phyloP scores from a whole-genome alignment of 2,888 invertebrate species.

The Eustalomyia histrio region DNA sequence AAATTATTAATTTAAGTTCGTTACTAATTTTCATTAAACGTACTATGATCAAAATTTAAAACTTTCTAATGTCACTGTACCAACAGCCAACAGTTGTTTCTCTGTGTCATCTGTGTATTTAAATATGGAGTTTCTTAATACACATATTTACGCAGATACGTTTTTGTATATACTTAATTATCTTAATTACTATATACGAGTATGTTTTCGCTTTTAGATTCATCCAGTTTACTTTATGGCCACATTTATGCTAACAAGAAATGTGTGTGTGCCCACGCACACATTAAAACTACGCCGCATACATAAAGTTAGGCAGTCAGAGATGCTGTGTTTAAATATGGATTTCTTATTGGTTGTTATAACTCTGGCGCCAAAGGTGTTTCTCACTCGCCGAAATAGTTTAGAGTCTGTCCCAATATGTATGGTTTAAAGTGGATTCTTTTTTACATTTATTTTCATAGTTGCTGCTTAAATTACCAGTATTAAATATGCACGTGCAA shows the following conservation, averaged over 20 bases:
- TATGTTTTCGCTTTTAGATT: background rate
- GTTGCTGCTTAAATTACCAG: background rate
- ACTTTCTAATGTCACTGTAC: no score
- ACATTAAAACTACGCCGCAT: background rate
- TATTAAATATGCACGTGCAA: slow-evolving; percentile 48
- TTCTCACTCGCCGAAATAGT: slow-evolving; percentile 9
- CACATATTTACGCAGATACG: no score
- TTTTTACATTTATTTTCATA: background rate
- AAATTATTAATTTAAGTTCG: no score
- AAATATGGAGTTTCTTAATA: no score
- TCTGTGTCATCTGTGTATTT: no score
- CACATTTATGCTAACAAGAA: background rate
- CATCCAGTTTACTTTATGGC: slow-evolving; percentile 1
- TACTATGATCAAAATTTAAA: no score
- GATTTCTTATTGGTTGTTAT: slow-evolving; percentile 58
- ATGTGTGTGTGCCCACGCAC: slow-evolving; percentile 2
- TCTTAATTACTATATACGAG: background rate
- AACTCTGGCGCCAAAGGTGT: slow-evolving; percentile 57
- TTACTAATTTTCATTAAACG: no score
- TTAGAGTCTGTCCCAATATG: slow-evolving; percentile 14
- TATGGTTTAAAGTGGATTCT: no score
- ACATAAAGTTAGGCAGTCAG: background rate
- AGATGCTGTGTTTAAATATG: slow-evolving; percentile 29
- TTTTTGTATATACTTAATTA: background rate
- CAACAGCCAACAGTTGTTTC: no score